Evolutionary conservation across 2,888 invertebrate genomes (phyloP).

Genomic region (Tortricodes alternella): DNA sequence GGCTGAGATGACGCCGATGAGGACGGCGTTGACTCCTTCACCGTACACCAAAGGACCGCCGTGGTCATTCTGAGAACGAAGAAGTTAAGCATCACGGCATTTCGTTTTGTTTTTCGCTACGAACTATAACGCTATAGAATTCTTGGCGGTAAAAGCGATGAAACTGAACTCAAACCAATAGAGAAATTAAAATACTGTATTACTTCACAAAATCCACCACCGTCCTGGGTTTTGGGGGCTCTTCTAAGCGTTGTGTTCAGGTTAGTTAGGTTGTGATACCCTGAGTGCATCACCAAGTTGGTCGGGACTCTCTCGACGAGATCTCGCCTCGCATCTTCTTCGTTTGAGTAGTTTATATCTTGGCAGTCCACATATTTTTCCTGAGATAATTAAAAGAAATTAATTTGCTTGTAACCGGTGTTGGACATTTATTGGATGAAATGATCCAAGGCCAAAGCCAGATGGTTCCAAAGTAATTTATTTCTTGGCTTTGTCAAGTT

Average conservation of each 20-base stretch:
- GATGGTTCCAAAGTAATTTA: no score
- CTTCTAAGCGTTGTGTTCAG: conserved; percentile 4
- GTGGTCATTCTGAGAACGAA: conserved; percentile 62
- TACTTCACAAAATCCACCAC: conserved; percentile 74
- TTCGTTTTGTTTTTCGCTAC: no score
- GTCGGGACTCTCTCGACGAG: conserved; percentile 54
- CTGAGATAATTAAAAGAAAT: conserved; percentile 38
- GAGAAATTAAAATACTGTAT: not conserved
- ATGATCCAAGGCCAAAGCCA: no score
- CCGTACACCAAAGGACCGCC: conserved; percentile 69
- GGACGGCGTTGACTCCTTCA: conserved; percentile 55
- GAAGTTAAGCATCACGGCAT: not conserved
- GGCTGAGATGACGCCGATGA: conserved; percentile 69
- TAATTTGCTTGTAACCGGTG: not conserved
- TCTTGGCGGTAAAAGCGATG: not conserved
- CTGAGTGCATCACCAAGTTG: conserved; percentile 63
- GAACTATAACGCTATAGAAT: no score
- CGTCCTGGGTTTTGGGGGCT: conserved; percentile 19
- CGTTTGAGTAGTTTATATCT: conserved; percentile 68
- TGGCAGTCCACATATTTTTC: conserved; percentile 74
- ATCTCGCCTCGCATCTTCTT: conserved; percentile 53
- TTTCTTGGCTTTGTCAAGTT: no score
- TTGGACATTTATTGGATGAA: no score
- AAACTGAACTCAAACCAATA: not conserved
- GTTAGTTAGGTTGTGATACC: conserved; percentile 52